Base-by-base conservation (phyloP, 1,140 invertebrate species). In the Babylonia areolata region DNA sequence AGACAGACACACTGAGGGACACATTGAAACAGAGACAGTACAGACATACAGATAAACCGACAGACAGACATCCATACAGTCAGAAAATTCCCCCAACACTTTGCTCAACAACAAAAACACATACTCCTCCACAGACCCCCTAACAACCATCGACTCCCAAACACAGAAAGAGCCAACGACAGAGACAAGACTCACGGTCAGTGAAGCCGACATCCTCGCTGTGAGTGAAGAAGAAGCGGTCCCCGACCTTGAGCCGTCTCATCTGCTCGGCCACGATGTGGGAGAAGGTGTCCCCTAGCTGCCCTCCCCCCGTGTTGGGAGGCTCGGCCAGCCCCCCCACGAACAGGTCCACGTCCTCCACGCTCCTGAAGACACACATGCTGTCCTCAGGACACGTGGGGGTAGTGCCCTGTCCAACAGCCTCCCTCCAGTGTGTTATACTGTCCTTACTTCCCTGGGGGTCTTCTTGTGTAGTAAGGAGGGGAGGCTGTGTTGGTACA, bases 201-300 rank as follows among this genome's bases (percentile, higher is more conserved):
- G 39, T 87, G 54, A 87, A 87, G 23, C 35, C 42, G 23, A 9
- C 12, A 40, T 6, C 28, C 9, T 40, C 23, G 11, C 54, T 5
- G 23, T 83, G 80, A 2, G 80, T 71, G 51, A 85, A 87, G 81
- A 87, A 88, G 79, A 83, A 85, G 6, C 84, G 46, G 73, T 88
- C 87, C 1, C 87, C 87, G 75, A 85, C 85, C 73, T 86, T 88
- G 33, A 83, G 23, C 1, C 46, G 33, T 12, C 6, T 35, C 71
- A 88, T 85, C 84, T 88, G 87, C 35, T 69, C 71, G 0, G 40
- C 78, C 33, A 88, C 31, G 69, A 88, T 64, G 64, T 64, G 58
- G 69, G 46, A 58, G 15, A 88, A 77, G 11, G 87, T 88, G 5
- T 64, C 39, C 28, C 87, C 87, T 35, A 86, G 35, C 69, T 81